Evolutionary conservation across 2,888 invertebrate species (phyloP).

Genomic region (Synergus gifuensis): DNA sequence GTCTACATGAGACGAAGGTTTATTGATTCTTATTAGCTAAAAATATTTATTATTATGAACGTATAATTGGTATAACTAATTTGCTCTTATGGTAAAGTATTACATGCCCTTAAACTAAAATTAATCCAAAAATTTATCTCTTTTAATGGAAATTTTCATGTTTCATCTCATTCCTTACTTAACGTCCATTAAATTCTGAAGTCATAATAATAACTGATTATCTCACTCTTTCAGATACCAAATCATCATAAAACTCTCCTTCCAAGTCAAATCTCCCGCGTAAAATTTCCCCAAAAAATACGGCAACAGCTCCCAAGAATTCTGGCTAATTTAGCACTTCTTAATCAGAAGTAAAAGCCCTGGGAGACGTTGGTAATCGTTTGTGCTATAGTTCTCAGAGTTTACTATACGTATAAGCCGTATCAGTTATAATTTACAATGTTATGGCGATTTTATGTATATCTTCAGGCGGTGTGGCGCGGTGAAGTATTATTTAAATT

Average conservation of each 20-base stretch:
- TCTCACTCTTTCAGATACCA: constrained; percentile 41
- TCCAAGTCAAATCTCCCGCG: background rate
- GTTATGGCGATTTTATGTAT: constrained; percentile 78
- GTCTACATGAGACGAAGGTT: too few species aligned
- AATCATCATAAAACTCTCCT: too few species aligned
- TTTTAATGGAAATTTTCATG: too few species aligned
- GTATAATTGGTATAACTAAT: too few species aligned
- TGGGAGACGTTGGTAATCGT: constrained; percentile 25
- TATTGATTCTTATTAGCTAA: too few species aligned
- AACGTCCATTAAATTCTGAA: too few species aligned
- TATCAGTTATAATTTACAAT: constrained; percentile 78
- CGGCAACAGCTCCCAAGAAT: background rate
- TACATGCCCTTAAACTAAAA: too few species aligned
- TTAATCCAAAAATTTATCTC: too few species aligned
- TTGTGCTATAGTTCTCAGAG: background rate
- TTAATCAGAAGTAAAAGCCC: constrained; percentile 16
- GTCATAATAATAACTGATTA: too few species aligned
- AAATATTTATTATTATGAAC: too few species aligned
- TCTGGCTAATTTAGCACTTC: constrained; percentile 20
- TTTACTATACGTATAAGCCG: constrained; percentile 71
- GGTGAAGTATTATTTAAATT: constrained; percentile 78
- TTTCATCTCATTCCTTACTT: too few species aligned
- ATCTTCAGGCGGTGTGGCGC: constrained; percentile 72
- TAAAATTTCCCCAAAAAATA: background rate
- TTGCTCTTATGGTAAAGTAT: too few species aligned